These are phyloP conservation scores for Cephalophus harveyi DNA, from an alignment of 2,113 vertebrate genomes.

Conservation along the genomic window DNA sequence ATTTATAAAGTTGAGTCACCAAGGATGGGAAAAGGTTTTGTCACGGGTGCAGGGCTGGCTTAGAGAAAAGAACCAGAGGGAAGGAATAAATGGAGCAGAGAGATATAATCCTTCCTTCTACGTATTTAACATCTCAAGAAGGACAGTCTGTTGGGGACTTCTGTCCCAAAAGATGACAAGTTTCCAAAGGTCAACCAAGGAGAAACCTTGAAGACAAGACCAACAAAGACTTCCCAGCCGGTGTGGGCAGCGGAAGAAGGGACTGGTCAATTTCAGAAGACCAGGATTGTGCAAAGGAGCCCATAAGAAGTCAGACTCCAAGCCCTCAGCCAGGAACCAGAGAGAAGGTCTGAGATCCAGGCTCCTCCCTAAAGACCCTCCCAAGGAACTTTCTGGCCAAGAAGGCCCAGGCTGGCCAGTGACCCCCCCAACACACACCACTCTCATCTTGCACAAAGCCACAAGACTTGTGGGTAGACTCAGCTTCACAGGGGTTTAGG, in stretches of 20 bases:
- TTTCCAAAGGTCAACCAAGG: not conserved
- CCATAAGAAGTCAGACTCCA: not conserved
- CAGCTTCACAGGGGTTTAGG: not conserved
- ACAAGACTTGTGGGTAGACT: not conserved
- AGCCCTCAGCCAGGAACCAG: not conserved
- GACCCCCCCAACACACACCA: not conserved
- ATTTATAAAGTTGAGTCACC: conserved; percentile 23
- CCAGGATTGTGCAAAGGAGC: not conserved
- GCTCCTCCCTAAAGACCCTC: not conserved
- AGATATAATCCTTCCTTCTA: not conserved
- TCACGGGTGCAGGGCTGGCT: not conserved
- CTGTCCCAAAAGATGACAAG: not conserved
- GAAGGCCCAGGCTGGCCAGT: not conserved
- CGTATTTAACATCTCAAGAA: not conserved
- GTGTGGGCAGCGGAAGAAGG: not conserved
- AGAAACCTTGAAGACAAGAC: not conserved
- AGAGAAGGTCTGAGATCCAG: not conserved
- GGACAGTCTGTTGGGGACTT: not conserved
- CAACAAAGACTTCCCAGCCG: not conserved
- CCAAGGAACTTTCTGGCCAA: not conserved
- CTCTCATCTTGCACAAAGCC: not conserved
- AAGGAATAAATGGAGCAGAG: not conserved
- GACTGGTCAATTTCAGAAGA: not conserved
- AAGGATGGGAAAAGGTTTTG: conserved; percentile 24
- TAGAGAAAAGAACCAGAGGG: not conserved